Conservation (phyloP, 1,140 invertebrate species). For the Globodera ellingtonae region DNA sequence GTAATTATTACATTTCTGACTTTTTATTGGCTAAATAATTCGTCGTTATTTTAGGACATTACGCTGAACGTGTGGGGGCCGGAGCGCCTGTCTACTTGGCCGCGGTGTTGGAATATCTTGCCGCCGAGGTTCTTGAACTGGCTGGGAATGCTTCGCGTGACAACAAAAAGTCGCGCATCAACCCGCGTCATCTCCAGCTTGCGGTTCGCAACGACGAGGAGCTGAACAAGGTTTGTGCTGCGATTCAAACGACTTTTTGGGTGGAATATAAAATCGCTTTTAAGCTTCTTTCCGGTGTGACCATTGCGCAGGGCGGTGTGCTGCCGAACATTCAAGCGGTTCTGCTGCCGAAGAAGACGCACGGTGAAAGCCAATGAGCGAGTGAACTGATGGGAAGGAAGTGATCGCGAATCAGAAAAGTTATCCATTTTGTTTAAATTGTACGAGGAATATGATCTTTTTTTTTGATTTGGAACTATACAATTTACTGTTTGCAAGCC, state of each 20-base stretch:
- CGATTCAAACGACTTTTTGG: not conserved
- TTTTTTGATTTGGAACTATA: not conserved
- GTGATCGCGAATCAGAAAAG: not conserved
- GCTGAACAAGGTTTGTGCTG: constrained; percentile 49
- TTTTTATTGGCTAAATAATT: not conserved
- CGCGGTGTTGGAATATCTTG: constrained; percentile 71
- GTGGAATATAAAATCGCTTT: not conserved
- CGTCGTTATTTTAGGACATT: constrained; percentile 66
- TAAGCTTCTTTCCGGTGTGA: constrained; percentile 75
- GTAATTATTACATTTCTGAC: constrained; percentile 45
- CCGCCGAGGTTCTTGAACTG: constrained; percentile 78
- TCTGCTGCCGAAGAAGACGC: constrained; percentile 75
- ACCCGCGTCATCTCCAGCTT: constrained; percentile 73
- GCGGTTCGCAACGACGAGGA: constrained; percentile 54
- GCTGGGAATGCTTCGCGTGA: constrained; percentile 70
- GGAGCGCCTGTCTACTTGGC: constrained; percentile 76
- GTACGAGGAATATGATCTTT: not conserved
- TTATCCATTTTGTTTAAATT: not conserved
- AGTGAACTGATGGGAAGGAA: not conserved
- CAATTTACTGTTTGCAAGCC: not conserved
- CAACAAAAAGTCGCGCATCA: constrained; percentile 74
- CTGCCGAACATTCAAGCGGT: constrained; percentile 78
- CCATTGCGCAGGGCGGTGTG: constrained; percentile 82
- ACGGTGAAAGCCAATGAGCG: not conserved
- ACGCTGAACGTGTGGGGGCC: constrained; percentile 74